These are phyloP conservation scores for Epirrhoe alternata DNA, from an alignment of 2,888 invertebrate species.

Conservation along the genomic window DNA sequence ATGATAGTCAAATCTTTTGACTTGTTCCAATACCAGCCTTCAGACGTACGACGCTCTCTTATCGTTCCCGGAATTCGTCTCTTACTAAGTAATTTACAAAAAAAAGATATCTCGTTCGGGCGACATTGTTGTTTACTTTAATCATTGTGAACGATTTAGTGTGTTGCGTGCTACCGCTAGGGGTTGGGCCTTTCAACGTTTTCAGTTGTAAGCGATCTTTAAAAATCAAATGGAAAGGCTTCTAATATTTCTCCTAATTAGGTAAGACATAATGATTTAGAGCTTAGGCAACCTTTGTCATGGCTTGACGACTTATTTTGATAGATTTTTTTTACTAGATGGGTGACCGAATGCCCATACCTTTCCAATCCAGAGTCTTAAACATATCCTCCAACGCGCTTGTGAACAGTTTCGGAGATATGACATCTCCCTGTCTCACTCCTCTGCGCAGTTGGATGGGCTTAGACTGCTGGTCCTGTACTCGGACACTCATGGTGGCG, in stretches of 20 bases:
- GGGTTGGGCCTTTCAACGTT: conserved; percentile 14
- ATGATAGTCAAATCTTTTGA: conserved; percentile 20
- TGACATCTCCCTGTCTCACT: too few species aligned
- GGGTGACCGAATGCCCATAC: too few species aligned
- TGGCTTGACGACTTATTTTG: too few species aligned
- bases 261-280: background rate
- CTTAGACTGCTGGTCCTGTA: too few species aligned
- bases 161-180: conserved; percentile 51
- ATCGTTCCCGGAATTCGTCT: conserved; percentile 80
- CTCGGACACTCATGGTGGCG: too few species aligned
- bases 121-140: conserved; percentile 76
- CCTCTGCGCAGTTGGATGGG: too few species aligned
- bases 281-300: too few species aligned
- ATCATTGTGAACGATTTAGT: conserved; percentile 73
- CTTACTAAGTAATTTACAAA: conserved; percentile 79
- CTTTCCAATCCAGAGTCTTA: too few species aligned
- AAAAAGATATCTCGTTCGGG: conserved; percentile 70
- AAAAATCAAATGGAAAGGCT: background rate
- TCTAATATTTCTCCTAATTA: background rate
- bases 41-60: conserved; percentile 69
- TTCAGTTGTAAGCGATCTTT: conserved; percentile 4
- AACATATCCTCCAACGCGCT: too few species aligned
- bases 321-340: too few species aligned
- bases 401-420: too few species aligned
- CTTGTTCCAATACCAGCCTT: conserved; percentile 55